Base-by-base conservation (phyloP, 2,888 invertebrate genomes). In the Acanthosepion pharaonis region DNA sequence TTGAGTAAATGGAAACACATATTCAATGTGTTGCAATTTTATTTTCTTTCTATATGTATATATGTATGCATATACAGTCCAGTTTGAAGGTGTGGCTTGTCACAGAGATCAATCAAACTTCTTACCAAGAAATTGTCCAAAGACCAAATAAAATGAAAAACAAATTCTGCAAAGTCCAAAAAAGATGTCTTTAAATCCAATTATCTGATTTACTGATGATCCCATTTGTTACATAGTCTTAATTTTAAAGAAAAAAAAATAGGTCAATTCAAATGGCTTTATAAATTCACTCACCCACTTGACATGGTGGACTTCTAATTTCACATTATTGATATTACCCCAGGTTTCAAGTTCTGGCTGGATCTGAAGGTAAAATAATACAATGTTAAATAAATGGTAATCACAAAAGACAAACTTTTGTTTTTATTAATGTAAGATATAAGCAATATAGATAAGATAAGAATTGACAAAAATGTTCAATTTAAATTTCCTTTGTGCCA, bases 291-390 rank as follows among this genome's bases (percentile, higher is more conserved):
- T 95, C 95, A 96, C 96, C 97, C 97, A 97, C 96, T 96, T 97
- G 0, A 97, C 96, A 95, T 95, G 96, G 94, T 96, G 96, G 93
- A 96, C 96, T 64, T 95, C 94, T 51, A 97, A 93, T 91, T 95
- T 95, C n/a, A 97, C 95, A 55, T 96, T 96, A 94, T 96, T 96
- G 5, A 96, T 95, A 94, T 96, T 96, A 96, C 96, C 96, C 96
- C 96, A 97, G 20, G 95, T 94, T 93, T 96, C 95, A 48, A 97
- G 94, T 49, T 96, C 96, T 93, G 96, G 96, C n/a, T 97, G 94
- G 55, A 97, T 95, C 97, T 96, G 95, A 20, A 95, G 95, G 23
- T 23, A 11, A 78, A n/a, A 78, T 15, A 15, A 78, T 3, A 1
- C 8, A 78, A 11, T 6, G n/a, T n/a, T 78, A 23, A 78, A 78